Evolutionary conservation across 2,113 vertebrate genomes (phyloP).

Genomic region (Stegostoma tigrinum): DNA sequence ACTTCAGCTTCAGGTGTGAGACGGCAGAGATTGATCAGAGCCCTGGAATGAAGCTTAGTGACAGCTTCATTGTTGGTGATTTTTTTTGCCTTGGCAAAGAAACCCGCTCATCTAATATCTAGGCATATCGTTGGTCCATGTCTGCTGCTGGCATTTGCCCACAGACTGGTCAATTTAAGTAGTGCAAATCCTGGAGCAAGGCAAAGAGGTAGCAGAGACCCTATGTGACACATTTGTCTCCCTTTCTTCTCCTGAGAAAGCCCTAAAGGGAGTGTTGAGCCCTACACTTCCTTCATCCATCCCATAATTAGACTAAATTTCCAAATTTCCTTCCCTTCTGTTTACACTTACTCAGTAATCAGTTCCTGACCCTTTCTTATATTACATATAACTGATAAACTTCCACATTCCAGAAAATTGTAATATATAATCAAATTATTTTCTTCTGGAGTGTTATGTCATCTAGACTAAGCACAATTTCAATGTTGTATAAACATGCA

Average conservation of each 20-base stretch:
- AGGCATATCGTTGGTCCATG: not conserved
- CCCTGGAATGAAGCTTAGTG: not conserved
- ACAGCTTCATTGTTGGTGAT: not conserved
- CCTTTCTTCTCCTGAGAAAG: not conserved
- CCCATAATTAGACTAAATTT: not conserved
- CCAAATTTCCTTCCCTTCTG: not conserved
- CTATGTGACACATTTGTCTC: not conserved
- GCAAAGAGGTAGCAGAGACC: not conserved
- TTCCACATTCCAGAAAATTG: not conserved
- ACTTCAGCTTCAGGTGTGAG: not conserved
- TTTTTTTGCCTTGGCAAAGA: not conserved
- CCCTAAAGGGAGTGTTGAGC: not conserved
- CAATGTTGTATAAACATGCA: not conserved
- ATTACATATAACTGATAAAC: not conserved
- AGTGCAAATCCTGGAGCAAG: not conserved
- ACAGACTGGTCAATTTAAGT: not conserved
- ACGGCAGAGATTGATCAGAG: not conserved
- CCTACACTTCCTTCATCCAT: not conserved
- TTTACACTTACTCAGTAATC: not conserved
- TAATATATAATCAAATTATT: not conserved
- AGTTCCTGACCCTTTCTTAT: not conserved
- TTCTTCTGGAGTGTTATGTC: not conserved
- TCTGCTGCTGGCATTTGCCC: not conserved
- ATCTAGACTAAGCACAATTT: not conserved
- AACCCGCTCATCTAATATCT: not conserved